Evolutionary conservation across 2,797 vertebrate species (phyloP), one percentile per base, ranked within the genome.

Genomic region (Molossus alvarezi): DNA sequence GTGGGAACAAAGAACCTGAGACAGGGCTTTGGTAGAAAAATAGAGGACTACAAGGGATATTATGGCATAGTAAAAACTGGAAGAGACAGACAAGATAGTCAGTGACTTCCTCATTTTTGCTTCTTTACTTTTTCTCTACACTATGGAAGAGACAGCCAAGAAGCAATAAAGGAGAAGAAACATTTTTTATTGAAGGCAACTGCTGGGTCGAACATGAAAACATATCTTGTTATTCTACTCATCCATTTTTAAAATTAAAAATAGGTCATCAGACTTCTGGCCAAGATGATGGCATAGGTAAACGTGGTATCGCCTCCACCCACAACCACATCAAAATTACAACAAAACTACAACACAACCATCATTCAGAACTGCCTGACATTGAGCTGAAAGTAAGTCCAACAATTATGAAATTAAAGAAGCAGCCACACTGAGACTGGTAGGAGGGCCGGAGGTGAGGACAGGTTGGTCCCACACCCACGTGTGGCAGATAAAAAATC

Each of bases 201-300:
- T 71, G 12, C n/a, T 87, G n/a, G 21, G 45, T 92, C 27, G 82
- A 72, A 71, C 51, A 55, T 17, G 62, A 84, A 84, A 92, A 91
- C 10, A 84, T 80, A 89, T 13, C 1, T 27, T 62, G 64, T 53
- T 88, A 91, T 25, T 71, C 29, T 87, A 82, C 13, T 72, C 10
- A 69, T 62, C 33, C 13, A 71, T 80, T 95, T 62, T 29, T 64
- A 85, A 88, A 95, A 76, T 67, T 53, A 57, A 92, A 85, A 65
- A 67, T 3, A 64, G 41, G 33, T 72, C 27, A 67, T 58, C 14
- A 58, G 33, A 33, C 33, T 33, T 33, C 33, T 33, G 33, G 33
- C 33, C 33, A 33, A 33, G 33, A 33, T 33, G 33, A 33, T 33
- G 33, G 33, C 33, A 33, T 33, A 33, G 33, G 33, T 33, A 33